These are phyloP conservation scores for Agelas oroides DNA, from an alignment of 37 sponge, comb jelly and placozoan genomes.

Conservation along the genomic window DNA sequence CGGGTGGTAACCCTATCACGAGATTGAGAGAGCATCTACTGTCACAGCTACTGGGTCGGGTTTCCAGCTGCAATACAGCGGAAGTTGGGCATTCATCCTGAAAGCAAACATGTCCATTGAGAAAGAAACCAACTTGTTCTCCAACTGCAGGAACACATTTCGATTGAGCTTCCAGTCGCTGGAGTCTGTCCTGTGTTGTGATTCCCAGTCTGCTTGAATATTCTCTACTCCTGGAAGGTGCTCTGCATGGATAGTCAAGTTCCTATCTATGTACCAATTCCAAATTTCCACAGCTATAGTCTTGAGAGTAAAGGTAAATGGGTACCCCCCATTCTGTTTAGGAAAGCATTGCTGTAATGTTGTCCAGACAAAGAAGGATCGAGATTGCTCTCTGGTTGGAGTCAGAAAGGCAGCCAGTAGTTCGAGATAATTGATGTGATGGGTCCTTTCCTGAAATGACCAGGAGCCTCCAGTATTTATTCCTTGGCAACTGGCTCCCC, in stretches of 20 bases:
- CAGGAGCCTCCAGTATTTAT: slow-evolving; percentile 22
- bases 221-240: slow-evolving; percentile 49
- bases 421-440: slow-evolving; percentile 28
- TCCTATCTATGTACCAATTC: slow-evolving; percentile 34
- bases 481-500: slow-evolving; percentile 38
- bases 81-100: slow-evolving; percentile 21
- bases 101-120: slow-evolving; percentile 43
- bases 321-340: slow-evolving; percentile 50
- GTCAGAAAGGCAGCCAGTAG: slow-evolving; percentile 35
- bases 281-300: slow-evolving; percentile 46
- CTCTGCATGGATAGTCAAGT: slow-evolving; percentile 31
- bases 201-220: slow-evolving; percentile 42
- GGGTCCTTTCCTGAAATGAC: slow-evolving; percentile 7
- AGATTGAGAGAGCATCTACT: slow-evolving; percentile 18
- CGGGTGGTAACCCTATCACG: background rate
- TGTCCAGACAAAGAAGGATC: slow-evolving; percentile 22
- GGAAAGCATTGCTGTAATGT: slow-evolving; percentile 18
- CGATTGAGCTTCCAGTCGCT: slow-evolving; percentile 26
- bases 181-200: slow-evolving; percentile 25
- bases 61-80: slow-evolving; percentile 38
- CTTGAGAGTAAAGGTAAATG: slow-evolving; percentile 17
- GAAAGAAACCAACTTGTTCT: background rate
- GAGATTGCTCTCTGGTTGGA: background rate
- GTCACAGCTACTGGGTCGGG: slow-evolving; percentile 31
- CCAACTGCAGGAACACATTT: slow-evolving; percentile 4